A percentile compares a stretch with the other conserved stretches of the same genome.
Conservation (phyloP, 2,888 invertebrate genomes). For the Polydrusus tereticollis region DNA sequence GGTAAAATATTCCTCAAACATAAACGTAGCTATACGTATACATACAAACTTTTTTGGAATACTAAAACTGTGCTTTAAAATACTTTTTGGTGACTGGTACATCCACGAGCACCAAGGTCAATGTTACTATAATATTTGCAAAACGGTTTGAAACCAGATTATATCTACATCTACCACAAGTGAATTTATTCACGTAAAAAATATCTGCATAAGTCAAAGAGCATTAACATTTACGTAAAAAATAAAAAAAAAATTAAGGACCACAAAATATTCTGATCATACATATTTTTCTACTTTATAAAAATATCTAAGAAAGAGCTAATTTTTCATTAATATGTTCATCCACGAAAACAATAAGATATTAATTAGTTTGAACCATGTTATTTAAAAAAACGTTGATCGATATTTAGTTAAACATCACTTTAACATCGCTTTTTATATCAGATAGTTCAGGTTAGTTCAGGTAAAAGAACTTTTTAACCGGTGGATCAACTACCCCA, state of each 20-base stretch:
- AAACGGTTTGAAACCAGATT: slow-evolving; percentile 1
- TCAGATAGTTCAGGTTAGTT: no score
- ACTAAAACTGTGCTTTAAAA: slow-evolving; percentile 1
- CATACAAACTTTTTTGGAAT: slow-evolving; percentile 18
- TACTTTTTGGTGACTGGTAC: slow-evolving; percentile 34
- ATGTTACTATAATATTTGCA: slow-evolving; percentile 27
- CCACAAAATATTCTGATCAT: no score
- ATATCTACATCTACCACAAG: not conserved
- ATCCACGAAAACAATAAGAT: no score
- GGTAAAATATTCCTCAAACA: not conserved
- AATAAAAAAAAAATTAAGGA: not conserved
- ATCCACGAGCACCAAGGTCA: slow-evolving; percentile 19
- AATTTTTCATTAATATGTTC: no score
- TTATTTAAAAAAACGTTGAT: no score
- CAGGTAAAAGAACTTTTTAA: no score
- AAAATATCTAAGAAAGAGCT: no score
- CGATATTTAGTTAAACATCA: no score
- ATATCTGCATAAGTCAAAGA: not conserved
- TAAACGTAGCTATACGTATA: not conserved
- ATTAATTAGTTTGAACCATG: no score
- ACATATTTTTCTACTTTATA: no score
- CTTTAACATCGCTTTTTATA: no score
- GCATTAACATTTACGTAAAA: not conserved
- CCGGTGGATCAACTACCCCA: no score
- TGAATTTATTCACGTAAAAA: not conserved